phyloP scores from a whole-genome alignment of 2,888 invertebrate species.

The Drosophila kuntzei region DNA sequence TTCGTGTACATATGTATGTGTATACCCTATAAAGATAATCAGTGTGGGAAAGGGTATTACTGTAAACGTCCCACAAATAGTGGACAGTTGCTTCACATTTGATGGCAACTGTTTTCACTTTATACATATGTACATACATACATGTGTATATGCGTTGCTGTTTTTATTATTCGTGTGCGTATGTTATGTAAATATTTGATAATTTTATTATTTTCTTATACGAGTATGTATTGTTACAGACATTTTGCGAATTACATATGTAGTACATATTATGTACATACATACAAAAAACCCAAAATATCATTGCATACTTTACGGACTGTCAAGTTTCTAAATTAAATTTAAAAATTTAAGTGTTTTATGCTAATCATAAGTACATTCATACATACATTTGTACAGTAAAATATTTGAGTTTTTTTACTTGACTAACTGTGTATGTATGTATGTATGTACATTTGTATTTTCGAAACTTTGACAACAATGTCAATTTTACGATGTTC shows the following conservation, averaged over 20 bases:
- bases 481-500: slow-evolving; percentile 10
- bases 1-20: not conserved
- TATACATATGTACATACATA: too few species aligned
- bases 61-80: slow-evolving; percentile 7
- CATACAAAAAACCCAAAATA: too few species aligned
- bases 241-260: not conserved
- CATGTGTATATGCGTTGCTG: too few species aligned
- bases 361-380: too few species aligned
- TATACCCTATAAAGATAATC: too few species aligned
- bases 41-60: not conserved
- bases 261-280: not conserved
- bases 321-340: not conserved
- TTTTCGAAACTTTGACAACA: not conserved
- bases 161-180: slow-evolving; percentile 1
- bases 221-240: not conserved
- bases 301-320: not conserved
- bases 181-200: slow-evolving; percentile 31
- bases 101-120: slow-evolving; percentile 3
- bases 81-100: slow-evolving; percentile 7
- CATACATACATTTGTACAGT: too few species aligned
- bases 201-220: slow-evolving; percentile 20
- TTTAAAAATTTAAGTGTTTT: too few species aligned
- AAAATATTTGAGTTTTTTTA: too few species aligned
- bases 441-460: not conserved
- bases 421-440: not conserved